phyloP scores from a whole-genome alignment of 2,797 vertebrate genomes.

The Pagetopsis macropterus region DNA sequence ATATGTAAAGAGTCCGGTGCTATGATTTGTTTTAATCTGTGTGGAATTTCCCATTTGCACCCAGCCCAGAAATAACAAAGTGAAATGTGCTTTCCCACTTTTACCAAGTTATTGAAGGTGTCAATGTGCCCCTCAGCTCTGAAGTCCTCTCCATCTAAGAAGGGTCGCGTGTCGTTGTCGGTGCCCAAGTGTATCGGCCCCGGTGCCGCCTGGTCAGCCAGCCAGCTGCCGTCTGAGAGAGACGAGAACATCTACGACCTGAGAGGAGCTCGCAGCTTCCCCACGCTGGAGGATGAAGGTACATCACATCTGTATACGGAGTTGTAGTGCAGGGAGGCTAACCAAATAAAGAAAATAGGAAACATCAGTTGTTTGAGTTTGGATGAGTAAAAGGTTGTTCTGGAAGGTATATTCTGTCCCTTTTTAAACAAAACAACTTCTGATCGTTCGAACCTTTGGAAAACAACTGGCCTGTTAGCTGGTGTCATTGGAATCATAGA shows the following conservation, averaged over 20 bases:
- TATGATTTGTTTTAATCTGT: background rate
- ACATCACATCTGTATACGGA: slow-evolving; percentile 21
- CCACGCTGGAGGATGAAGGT: slow-evolving; percentile 97
- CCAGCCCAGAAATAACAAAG: background rate
- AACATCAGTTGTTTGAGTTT: background rate
- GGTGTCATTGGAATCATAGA: slow-evolving; percentile 26
- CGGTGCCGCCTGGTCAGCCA: slow-evolving; percentile 91
- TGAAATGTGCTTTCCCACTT: background rate
- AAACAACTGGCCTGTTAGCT: background rate
- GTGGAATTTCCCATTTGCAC: background rate
- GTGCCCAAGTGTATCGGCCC: slow-evolving; percentile 88
- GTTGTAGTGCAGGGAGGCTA: background rate
- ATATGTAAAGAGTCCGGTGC: too few relatives aligned
- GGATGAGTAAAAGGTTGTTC: background rate
- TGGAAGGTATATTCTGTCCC: background rate
- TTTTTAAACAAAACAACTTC: background rate
- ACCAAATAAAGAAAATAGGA: background rate
- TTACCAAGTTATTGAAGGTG: background rate
- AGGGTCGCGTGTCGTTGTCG: slow-evolving; percentile 90
- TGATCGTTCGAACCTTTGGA: background rate
- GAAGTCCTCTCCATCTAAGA: slow-evolving; percentile 98
- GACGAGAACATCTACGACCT: slow-evolving; percentile 93
- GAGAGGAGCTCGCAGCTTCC: slow-evolving; percentile 92
- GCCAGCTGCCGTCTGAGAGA: slow-evolving; percentile 91
- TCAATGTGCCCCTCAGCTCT: slow-evolving; percentile 80